These are phyloP conservation scores for Pediacus dermestoides DNA, from an alignment of 2,888 invertebrate species.

Conservation along the genomic window DNA sequence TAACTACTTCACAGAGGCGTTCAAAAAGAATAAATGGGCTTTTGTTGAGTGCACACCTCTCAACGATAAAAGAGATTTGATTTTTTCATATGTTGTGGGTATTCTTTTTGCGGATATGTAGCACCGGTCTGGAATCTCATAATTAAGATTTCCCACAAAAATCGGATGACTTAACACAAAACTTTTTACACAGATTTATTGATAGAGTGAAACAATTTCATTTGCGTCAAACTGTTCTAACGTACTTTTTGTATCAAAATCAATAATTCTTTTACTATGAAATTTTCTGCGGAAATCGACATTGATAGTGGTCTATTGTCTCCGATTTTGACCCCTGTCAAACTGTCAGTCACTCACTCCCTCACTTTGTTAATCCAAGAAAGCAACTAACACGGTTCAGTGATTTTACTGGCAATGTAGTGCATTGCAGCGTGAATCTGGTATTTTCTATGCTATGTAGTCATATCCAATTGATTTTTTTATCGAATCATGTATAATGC, in stretches of 20 bases:
- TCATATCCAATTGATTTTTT: constrained; percentile 18
- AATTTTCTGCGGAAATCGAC: constrained; percentile 9
- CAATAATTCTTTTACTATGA: constrained; percentile 9
- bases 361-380: constrained; percentile 24
- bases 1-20: constrained; percentile 34
- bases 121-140: no score
- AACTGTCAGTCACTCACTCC: constrained; percentile 29
- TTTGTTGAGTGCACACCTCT: no score
- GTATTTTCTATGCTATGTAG: constrained; percentile 12
- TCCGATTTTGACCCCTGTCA: constrained; percentile 23
- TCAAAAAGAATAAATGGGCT: constrained; percentile 33
- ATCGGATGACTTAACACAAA: no score
- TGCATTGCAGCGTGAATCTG: constrained; percentile 12
- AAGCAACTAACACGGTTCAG: constrained; percentile 19
- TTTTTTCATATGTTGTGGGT: no score
- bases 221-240: no score
- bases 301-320: constrained; percentile 19
- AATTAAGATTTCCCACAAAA: no score
- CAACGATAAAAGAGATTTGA: no score
- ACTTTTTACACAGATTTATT: no score
- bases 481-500: no score
- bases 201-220: no score
- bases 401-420: constrained; percentile 12
- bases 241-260: no score
- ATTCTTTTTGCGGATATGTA: no score